Evolutionary conservation across 2,888 invertebrate genomes (phyloP).

Genomic region (Trichopria drosophilae): DNA sequence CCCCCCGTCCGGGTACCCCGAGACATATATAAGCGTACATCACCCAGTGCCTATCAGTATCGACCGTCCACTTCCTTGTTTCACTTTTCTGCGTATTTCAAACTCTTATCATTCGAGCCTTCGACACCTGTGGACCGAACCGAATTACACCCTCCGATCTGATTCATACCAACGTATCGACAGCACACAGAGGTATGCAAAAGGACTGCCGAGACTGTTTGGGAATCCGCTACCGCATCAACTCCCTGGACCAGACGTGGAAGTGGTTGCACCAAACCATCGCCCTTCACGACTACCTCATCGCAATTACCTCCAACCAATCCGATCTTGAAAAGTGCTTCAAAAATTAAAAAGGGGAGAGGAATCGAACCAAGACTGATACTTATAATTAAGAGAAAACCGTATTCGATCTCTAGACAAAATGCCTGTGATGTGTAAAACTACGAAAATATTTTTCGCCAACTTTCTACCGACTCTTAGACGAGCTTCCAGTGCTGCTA

Average conservation of each 20-base stretch:
- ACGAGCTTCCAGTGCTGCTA: no score
- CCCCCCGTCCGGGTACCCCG: no score
- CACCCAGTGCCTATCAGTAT: no score
- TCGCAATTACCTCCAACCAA: constrained; percentile 77
- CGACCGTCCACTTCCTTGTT: no score
- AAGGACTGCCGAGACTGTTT: constrained; percentile 80
- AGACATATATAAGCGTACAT: no score
- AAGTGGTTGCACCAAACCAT: constrained; percentile 94
- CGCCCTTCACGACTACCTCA: constrained; percentile 83
- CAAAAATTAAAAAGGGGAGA: no score
- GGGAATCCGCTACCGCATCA: constrained; percentile 86
- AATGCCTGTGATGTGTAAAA: constrained; percentile 31
- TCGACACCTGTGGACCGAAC: no score
- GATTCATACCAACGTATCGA: constrained; percentile 45
- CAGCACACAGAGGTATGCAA: constrained; percentile 61
- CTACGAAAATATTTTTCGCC: constrained; percentile 5
- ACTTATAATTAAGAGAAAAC: neutral
- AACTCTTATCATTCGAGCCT: no score
- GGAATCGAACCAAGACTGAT: no score
- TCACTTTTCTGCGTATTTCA: no score
- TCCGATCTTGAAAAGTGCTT: constrained; percentile 62
- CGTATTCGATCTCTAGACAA: neutral
- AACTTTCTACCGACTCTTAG: neutral
- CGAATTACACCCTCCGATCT: no score
- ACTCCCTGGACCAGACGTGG: constrained; percentile 88